A percentile compares a stretch with the other conserved stretches of the same genome.
phyloP scores from a whole-genome alignment of 1,140 invertebrate genomes.

The Zophobas morio region DNA sequence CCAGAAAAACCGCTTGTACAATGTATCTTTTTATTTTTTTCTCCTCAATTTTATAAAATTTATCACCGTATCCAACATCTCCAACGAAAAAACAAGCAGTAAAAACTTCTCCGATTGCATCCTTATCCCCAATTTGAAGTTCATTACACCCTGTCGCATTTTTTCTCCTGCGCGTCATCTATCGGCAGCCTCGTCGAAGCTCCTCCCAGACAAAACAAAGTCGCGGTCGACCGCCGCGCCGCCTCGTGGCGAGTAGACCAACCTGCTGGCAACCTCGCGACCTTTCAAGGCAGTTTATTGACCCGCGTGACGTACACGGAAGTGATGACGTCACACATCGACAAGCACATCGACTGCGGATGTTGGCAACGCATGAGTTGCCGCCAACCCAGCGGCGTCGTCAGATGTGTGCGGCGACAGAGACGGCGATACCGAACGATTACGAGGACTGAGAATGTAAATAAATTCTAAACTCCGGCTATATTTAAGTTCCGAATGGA shows the following conservation, averaged over 20 bases:
- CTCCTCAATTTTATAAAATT: too few species aligned
- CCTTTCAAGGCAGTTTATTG: constrained; percentile 68
- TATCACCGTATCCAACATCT: too few species aligned
- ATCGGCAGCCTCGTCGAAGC: neutral
- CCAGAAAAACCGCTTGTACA: too few species aligned
- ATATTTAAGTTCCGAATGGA: constrained; percentile 26
- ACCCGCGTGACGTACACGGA: constrained; percentile 65
- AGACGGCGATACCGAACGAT: constrained; percentile 24
- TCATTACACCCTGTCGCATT: neutral
- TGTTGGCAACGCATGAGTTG: constrained; percentile 53
- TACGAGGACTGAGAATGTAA: constrained; percentile 24
- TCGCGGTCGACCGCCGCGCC: constrained; percentile 49
- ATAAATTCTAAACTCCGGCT: constrained; percentile 32
- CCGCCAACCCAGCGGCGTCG: constrained; percentile 4
- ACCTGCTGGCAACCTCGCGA: constrained; percentile 59
- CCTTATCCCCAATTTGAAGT: too few species aligned
- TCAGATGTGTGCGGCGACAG: constrained; percentile 28
- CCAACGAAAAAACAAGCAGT: neutral
- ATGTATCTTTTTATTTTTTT: too few species aligned
- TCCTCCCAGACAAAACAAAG: constrained; percentile 19
- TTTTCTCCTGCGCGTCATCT: constrained; percentile 23
- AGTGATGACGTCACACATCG: constrained; percentile 61
- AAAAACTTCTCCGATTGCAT: neutral
- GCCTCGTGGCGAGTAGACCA: constrained; percentile 56
- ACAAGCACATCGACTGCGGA: constrained; percentile 60